Conservation (phyloP, 2,113 vertebrate genomes). For the Asarcornis scutulata region DNA sequence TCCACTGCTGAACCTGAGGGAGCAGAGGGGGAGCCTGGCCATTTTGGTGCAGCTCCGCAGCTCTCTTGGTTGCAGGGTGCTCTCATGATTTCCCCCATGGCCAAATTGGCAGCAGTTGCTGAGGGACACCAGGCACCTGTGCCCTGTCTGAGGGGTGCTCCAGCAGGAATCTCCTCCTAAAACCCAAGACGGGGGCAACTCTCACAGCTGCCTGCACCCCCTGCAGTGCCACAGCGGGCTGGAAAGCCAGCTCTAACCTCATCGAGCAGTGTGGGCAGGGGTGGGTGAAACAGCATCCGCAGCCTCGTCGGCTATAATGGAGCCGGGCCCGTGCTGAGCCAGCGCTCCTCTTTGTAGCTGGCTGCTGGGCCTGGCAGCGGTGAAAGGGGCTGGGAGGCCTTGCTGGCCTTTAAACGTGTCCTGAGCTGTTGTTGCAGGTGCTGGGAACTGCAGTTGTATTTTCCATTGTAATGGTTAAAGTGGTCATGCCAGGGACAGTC, state of each 20-base stretch:
- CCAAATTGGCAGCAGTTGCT: background rate
- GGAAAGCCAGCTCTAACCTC: fast-evolving
- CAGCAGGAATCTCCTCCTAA: background rate
- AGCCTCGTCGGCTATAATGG: background rate
- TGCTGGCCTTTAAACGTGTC: background rate
- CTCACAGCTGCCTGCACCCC: background rate
- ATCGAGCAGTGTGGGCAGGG: background rate
- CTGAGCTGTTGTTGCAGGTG: constrained; percentile 7
- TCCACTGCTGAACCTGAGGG: background rate
- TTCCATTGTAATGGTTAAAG: background rate
- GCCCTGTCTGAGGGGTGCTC: background rate
- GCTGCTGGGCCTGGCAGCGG: fast-evolving
- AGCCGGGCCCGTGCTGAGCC: background rate
- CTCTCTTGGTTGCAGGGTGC: fast-evolving
- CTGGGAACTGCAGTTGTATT: background rate
- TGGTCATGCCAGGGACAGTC: background rate
- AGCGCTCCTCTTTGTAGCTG: background rate
- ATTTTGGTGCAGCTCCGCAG: background rate
- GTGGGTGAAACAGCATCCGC: fast-evolving
- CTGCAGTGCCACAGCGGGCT: fast-evolving
- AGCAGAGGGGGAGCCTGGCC: background rate
- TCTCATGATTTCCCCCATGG: background rate
- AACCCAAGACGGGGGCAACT: fast-evolving
- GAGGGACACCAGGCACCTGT: background rate
- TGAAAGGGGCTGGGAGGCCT: background rate